These are phyloP conservation scores for Cryptoprocta ferox DNA, from an alignment of 2,797 vertebrate genomes.

Conservation along the genomic window DNA sequence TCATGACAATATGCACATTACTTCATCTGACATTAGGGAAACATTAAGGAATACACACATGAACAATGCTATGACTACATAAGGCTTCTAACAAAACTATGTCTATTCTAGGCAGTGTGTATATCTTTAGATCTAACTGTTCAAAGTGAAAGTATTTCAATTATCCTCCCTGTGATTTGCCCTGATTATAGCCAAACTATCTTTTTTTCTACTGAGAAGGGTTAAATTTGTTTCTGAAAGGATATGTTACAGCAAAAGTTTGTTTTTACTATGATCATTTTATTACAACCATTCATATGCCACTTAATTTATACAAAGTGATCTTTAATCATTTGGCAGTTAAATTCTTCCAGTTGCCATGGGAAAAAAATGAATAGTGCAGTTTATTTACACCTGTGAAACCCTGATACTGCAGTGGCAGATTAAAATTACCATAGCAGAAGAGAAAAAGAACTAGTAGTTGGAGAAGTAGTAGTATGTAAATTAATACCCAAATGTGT, in stretches of 20 bases:
- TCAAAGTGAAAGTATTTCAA: neutral
- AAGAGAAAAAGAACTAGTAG: neutral
- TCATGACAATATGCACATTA: neutral
- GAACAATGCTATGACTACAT: neutral
- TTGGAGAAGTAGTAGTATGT: conserved; percentile 10
- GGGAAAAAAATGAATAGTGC: neutral
- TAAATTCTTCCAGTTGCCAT: conserved; percentile 38
- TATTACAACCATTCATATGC: neutral
- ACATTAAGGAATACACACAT: neutral
- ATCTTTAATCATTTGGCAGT: conserved; percentile 52
- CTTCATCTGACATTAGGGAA: neutral
- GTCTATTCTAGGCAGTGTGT: neutral
- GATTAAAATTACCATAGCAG: conserved; percentile 20
- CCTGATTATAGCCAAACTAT: neutral
- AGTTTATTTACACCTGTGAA: conserved; percentile 53
- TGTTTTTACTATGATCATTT: conserved; percentile 46
- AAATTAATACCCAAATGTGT: neutral
- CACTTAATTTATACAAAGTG: conserved; percentile 56
- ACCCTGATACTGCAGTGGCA: neutral
- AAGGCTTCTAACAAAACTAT: neutral
- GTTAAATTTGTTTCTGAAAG: conserved; percentile 11
- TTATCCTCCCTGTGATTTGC: neutral
- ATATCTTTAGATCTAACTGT: neutral
- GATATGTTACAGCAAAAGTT: conserved; percentile 5
- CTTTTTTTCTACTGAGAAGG: neutral